Percentiles rank a stretch among this genome's conserved stretches.
phyloP scores from a whole-genome alignment of 2,113 vertebrate genomes.

The Pyrgilauda ruficollis region DNA sequence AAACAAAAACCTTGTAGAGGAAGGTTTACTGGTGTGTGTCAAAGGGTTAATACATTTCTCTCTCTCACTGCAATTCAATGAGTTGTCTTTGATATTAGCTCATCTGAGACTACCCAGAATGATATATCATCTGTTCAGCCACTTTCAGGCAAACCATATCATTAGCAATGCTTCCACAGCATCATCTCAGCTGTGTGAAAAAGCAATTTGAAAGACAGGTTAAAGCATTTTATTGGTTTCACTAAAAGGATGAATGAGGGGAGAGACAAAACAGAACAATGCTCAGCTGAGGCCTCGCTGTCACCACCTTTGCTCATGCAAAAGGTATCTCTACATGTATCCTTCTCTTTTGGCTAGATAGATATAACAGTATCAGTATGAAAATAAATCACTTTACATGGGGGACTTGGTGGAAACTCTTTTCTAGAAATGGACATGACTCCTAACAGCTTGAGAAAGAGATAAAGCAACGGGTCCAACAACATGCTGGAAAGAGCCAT shows the following conservation, averaged over 20 bases:
- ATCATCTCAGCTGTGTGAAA: neutral
- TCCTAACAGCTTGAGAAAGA: neutral
- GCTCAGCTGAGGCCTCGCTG: neutral
- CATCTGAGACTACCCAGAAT: neutral
- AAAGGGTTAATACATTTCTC: neutral
- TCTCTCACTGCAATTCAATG: neutral
- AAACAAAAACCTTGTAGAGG: neutral
- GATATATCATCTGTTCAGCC: constrained; percentile 14
- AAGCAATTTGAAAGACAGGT: neutral
- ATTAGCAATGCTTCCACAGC: neutral
- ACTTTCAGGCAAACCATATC: constrained; percentile 6
- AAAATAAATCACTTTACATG: neutral
- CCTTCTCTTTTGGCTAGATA: neutral
- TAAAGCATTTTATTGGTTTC: neutral
- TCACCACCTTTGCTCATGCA: neutral
- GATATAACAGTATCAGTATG: neutral
- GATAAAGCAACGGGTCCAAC: neutral
- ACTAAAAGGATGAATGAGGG: neutral
- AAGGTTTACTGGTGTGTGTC: neutral
- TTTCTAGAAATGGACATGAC: neutral
- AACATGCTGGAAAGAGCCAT: neutral
- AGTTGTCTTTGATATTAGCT: neutral
- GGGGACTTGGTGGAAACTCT: neutral
- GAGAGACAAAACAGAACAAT: neutral
- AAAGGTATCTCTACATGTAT: neutral